Evolutionary conservation across 2,888 invertebrate species (phyloP), one percentile per base, ranked within the genome.

Genomic region (Anagyrus pseudococci): DNA sequence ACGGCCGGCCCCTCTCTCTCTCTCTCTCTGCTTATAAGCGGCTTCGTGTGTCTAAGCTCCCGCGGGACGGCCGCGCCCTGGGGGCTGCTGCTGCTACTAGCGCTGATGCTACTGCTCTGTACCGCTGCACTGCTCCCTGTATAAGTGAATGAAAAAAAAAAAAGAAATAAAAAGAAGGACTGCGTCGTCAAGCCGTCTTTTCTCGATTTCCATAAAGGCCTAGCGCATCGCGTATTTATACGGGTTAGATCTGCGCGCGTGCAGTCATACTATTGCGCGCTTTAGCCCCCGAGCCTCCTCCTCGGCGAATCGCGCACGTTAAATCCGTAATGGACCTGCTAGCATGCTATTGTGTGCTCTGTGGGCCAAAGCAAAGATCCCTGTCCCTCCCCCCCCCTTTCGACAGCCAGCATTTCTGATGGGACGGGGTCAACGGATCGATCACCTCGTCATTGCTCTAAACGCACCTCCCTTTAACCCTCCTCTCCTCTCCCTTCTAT

Each of bases 171-270:
- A 37, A 8, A 37, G 15, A 37, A 37, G 33, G 8, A 15, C 8
- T 37, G 33, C 10, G 13, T 2, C 33, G 33, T 13, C 29, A 10
- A 29, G 29, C 29, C 23, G 3, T 37, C 52, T 60, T 54, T 60
- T 48, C 60, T 29, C 60, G 41, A 54, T 54, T 48, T 54, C 33
- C 61, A 49, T 55, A 2, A 47, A 48, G 47, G 52, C 37, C 37
- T 10, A 22, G 20, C 19, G 40, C 48, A 25, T 49, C 6, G 55
- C 47, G 19, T 25, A 53, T 33, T 37, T 44, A 37, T 20, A 25
- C 23, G n/a, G 4, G 43, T 13, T 25, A 6, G 3, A 43, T 10
- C 10, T 22, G n/a, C 8, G 8, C 4, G 33, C 15, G 29, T 7
- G 29, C 10, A 29, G 29, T 10, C 13, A 37, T 29, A 29, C 29